Conservation (phyloP, 2,113 vertebrate species). For the Misgurnus anguillicaudatus region DNA sequence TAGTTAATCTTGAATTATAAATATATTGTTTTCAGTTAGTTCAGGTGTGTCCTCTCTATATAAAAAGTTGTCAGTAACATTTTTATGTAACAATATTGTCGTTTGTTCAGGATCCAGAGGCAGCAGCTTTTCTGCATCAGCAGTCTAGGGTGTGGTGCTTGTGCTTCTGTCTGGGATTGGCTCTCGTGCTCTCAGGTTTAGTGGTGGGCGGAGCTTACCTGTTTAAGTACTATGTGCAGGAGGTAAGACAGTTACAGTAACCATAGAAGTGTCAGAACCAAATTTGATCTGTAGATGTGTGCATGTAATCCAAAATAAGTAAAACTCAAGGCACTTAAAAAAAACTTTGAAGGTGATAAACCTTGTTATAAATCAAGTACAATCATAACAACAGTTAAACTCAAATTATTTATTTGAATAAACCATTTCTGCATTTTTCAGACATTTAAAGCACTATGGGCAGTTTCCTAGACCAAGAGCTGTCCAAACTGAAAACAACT, state of each 20-base stretch:
- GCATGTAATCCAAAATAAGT: too few species aligned
- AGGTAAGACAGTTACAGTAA: slow-evolving; percentile 72
- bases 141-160: slow-evolving; percentile 91
- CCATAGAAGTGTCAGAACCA: background rate
- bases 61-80: background rate
- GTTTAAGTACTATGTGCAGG: slow-evolving; percentile 84
- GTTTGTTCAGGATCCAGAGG: slow-evolving; percentile 82
- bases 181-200: slow-evolving; percentile 91
- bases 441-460: too few species aligned
- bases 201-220: slow-evolving; percentile 92
- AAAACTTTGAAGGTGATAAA: too few species aligned
- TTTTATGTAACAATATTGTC: background rate
- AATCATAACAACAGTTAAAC: too few species aligned
- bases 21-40: background rate
- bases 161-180: slow-evolving; percentile 94
- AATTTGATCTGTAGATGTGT: background rate
- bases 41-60: background rate
- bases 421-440: too few species aligned
- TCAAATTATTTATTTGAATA: too few species aligned
- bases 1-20: background rate
- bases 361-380: too few species aligned
- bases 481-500: too few species aligned
- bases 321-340: too few species aligned
- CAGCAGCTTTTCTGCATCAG: slow-evolving; percentile 72
- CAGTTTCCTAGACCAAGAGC: too few species aligned